Base-by-base conservation (phyloP, 2,113 vertebrate genomes). In the Acrocephalus arundinaceus region DNA sequence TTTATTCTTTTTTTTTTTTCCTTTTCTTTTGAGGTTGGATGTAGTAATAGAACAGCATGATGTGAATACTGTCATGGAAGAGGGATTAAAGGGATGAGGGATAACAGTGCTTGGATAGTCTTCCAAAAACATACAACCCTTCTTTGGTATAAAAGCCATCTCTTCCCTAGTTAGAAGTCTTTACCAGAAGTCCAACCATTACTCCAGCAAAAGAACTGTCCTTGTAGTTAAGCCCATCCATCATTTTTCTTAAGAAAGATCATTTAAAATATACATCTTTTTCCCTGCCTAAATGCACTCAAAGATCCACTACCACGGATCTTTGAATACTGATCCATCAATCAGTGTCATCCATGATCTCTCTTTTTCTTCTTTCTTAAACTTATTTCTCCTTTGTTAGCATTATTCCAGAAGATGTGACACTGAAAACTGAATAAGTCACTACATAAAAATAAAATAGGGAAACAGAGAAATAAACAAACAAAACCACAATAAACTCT, bases 1-100 rank as follows among this genome's bases (percentile, higher is more conserved):
- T 58, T 73, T 61, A 4, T 21, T 20, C 1, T 51, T 0, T 3
- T 24, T 6, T 30, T 54, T 27, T 46, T 46, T 30, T 24, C 5
- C 31, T 80, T 75, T 19, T 63, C 5, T 57, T 85, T 92, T 54
- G 14, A n/a, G 4, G 3, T 13, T 61, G 17, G 14, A 21, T 7
- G 2, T 1, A 58, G 6, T 20, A 22, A 41, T 16, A 73, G 11
- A 66, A 24, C 43, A 43, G 8, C 15, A 45, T 43, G 18, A 30
- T 70, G 4, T 66, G 15, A 85, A 83, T 63, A 57, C 6, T 55
- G 21, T 61, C 39, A 55, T 14, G 84, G 41, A 68, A 73, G 8
- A 80, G 6, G 5, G 21, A 70, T 39, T 43, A 37, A 93, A 86
- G 30, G 11, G 6, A 67, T 54, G 6, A 49, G 13, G 17, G 9